Evolutionary conservation across 2,888 invertebrate species (phyloP).

Genomic region (Ischnus inquisitorius): DNA sequence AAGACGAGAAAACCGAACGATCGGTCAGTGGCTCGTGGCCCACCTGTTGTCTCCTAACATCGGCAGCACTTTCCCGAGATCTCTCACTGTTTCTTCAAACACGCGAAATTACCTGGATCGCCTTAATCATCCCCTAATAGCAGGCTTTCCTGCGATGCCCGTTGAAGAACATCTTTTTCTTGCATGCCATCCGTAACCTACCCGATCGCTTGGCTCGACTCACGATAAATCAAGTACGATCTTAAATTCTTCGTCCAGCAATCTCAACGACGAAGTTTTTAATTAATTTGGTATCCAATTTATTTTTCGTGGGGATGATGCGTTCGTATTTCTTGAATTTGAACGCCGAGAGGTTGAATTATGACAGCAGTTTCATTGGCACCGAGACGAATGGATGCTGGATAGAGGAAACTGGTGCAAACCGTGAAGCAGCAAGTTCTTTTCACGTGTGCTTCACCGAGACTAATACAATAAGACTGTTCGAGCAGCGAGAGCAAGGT

Average conservation of each 20-base stretch:
- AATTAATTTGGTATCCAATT: slow-evolving; percentile 2
- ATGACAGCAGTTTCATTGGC: slow-evolving; percentile 55
- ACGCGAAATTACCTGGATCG: slow-evolving; percentile 38
- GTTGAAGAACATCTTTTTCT: slow-evolving; percentile 28
- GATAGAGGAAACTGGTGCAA: slow-evolving; percentile 53
- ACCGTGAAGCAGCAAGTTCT: slow-evolving; percentile 66
- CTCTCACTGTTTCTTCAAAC: slow-evolving; percentile 12
- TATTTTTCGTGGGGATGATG: not conserved
- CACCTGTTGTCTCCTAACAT: slow-evolving; percentile 52
- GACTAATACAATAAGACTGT: slow-evolving; percentile 60
- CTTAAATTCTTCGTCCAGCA: not conserved
- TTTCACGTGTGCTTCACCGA: slow-evolving; percentile 56
- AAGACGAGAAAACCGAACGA: slow-evolving; percentile 13
- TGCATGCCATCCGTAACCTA: slow-evolving; percentile 2
- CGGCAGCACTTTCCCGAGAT: not conserved
- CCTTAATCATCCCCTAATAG: slow-evolving; percentile 42
- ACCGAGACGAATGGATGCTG: slow-evolving; percentile 39
- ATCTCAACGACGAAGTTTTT: not conserved
- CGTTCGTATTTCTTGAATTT: slow-evolving; percentile 4
- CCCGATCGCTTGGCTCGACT: not conserved
- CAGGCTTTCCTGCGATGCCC: slow-evolving; percentile 6
- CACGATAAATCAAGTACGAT: slow-evolving; percentile 36
- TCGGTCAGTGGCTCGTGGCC: slow-evolving; percentile 60
- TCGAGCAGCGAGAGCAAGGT: slow-evolving; percentile 52
- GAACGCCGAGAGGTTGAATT: slow-evolving; percentile 53